These are phyloP conservation scores for Agapornis canus DNA, from an alignment of 2,797 vertebrate genomes.

Conservation along the genomic window DNA sequence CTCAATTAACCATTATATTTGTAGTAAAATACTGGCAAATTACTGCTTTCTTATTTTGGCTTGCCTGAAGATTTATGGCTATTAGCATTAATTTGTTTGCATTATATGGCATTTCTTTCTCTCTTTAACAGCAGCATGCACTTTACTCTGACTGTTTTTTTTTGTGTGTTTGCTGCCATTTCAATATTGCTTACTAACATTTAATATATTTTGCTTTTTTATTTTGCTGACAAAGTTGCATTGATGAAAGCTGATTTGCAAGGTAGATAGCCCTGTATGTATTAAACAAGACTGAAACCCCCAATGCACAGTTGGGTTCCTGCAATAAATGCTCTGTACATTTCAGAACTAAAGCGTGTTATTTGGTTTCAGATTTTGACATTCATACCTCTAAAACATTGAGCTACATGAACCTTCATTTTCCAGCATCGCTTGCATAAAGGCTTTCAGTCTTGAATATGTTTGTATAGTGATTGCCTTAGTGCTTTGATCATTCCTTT, in stretches of 20 bases:
- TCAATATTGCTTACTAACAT: constrained; percentile 92
- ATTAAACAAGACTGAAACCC: constrained; percentile 86
- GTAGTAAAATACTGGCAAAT: constrained; percentile 76
- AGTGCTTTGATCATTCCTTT: constrained; percentile 76
- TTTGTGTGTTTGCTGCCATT: constrained; percentile 85
- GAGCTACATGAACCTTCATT: constrained; percentile 38
- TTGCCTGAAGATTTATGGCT: constrained; percentile 81
- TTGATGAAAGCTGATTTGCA: constrained; percentile 99
- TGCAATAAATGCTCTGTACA: constrained; percentile 45
- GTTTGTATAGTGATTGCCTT: constrained; percentile 78
- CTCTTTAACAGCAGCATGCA: constrained; percentile 80
- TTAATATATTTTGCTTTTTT: constrained; percentile 93
- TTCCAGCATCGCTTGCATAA: constrained; percentile 77
- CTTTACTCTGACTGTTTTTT: constrained; percentile 79
- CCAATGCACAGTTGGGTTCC: constrained; percentile 70
- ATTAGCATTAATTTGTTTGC: constrained; percentile 82
- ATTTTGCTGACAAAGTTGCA: constrained; percentile 97
- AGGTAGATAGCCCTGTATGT: constrained; percentile 95
- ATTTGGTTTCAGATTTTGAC: constrained; percentile 49
- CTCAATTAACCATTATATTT: constrained; percentile 80
- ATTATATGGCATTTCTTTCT: constrained; percentile 76
- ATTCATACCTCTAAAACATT: constrained; percentile 43
- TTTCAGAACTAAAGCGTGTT: constrained; percentile 46
- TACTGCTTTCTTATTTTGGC: constrained; percentile 79
- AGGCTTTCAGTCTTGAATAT: constrained; percentile 84